Evolutionary conservation across 2,797 vertebrate genomes (phyloP).

Genomic region (Mionectes olivaceus): DNA sequence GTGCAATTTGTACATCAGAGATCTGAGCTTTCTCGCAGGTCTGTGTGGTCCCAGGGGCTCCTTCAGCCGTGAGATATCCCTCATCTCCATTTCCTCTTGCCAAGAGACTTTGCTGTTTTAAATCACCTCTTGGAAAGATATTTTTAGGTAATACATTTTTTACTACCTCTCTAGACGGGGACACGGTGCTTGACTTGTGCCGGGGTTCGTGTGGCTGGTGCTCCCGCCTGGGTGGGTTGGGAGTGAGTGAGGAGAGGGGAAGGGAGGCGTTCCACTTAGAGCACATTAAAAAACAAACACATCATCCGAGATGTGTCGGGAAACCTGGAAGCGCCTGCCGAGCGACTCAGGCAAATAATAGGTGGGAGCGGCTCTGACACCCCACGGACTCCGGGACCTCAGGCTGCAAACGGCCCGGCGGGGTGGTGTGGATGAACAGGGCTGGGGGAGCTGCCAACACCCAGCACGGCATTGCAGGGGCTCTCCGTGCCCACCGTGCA

Average conservation of each 20-base stretch:
- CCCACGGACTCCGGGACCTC: background rate
- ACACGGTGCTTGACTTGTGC: background rate
- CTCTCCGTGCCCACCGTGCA: rapidly evolving
- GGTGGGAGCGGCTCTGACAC: rapidly evolving
- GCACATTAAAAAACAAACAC: background rate
- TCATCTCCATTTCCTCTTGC: constrained; percentile 32
- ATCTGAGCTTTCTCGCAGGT: background rate
- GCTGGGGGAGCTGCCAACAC: rapidly evolving
- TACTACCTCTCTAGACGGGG: background rate
- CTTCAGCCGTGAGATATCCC: constrained; percentile 3
- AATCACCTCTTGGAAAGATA: constrained; percentile 1
- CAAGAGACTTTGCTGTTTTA: background rate
- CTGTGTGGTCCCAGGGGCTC: constrained; percentile 1
- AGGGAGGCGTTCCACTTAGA: background rate
- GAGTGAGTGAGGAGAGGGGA: background rate
- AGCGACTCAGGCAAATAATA: background rate
- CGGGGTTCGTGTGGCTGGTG: background rate
- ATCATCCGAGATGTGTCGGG: background rate
- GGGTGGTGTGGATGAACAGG: background rate
- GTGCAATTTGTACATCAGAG: background rate
- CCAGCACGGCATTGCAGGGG: rapidly evolving
- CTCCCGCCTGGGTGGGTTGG: background rate
- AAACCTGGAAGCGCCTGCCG: background rate
- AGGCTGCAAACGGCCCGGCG: rapidly evolving
- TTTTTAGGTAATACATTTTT: constrained; percentile 39